Percentiles rank a stretch among this genome's conserved stretches.
These are phyloP conservation scores for Luperina testacea DNA, from an alignment of 2,888 invertebrate genomes.

Conservation along the genomic window DNA sequence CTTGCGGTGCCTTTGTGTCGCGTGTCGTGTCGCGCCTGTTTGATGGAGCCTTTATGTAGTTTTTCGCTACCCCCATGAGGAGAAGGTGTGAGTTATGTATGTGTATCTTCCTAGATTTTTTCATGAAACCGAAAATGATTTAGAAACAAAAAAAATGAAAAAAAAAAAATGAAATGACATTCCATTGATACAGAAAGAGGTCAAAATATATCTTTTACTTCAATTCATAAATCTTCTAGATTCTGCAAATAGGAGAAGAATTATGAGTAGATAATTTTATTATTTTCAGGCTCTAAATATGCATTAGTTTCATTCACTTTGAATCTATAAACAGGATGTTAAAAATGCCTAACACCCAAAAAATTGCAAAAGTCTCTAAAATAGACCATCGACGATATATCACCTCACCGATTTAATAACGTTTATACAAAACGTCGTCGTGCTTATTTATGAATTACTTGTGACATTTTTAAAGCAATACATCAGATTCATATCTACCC, in stretches of 20 bases:
- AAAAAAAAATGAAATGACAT: too few relatives aligned
- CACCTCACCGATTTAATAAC: conserved; percentile 49
- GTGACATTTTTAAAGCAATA: conserved; percentile 52
- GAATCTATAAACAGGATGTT: background rate
- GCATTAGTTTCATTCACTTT: background rate
- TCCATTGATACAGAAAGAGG: background rate
- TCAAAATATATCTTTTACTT: background rate
- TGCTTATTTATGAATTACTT: conserved; percentile 43
- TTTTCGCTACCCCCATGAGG: background rate
- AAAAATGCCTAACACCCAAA: conserved; percentile 13
- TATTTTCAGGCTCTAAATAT: background rate
- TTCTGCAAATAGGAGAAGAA: too few relatives aligned
- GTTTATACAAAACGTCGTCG: conserved; percentile 9
- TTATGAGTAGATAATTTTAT: background rate
- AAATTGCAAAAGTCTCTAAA: conserved; percentile 19
- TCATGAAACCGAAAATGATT: background rate
- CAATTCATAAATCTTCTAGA: too few relatives aligned
- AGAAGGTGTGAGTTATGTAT: background rate
- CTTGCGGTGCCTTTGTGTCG: too few relatives aligned
- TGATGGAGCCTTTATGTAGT: background rate
- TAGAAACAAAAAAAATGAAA: too few relatives aligned
- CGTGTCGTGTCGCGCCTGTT: too few relatives aligned
- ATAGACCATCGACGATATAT: conserved; percentile 35
- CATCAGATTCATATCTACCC: conserved; percentile 46
- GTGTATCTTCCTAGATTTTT: background rate